phyloP scores from a whole-genome alignment of 2,797 vertebrate genomes.

The Sparus aurata region DNA sequence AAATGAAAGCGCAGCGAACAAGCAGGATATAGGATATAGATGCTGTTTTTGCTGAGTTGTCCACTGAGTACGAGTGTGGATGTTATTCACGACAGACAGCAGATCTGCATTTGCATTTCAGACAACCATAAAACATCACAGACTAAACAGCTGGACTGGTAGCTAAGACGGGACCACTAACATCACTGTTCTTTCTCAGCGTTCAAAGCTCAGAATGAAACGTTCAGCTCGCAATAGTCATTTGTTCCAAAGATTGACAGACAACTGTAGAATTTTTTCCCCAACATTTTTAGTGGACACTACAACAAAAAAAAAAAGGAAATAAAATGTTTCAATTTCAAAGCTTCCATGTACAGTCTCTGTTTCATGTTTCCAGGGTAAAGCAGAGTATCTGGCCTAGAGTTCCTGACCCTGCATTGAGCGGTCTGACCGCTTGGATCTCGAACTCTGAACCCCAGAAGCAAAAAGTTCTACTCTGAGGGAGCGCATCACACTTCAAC shows the following conservation, averaged over 20 bases:
- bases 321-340: neutral
- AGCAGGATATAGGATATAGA: neutral
- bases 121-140: neutral
- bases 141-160: neutral
- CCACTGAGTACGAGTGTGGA: neutral
- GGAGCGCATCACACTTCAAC: neutral
- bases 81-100: neutral
- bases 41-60: neutral
- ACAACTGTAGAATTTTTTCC: neutral
- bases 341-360: neutral
- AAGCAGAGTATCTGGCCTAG: conserved; percentile 42
- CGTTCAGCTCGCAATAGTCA: no score
- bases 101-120: conserved; percentile 12
- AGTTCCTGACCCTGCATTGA: conserved; percentile 47
- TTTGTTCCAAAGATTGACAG: neutral
- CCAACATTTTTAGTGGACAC: no score
- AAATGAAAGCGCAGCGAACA: neutral
- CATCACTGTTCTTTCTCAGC: neutral
- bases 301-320: no score
- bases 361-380: conserved; percentile 28
- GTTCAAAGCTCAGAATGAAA: neutral
- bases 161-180: neutral
- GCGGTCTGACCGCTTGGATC: conserved; percentile 41
- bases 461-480: neutral
- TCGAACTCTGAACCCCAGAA: neutral